These are phyloP conservation scores for Styela plicata DNA, from an alignment of 23 tunicate genomes.

Conservation along the genomic window DNA sequence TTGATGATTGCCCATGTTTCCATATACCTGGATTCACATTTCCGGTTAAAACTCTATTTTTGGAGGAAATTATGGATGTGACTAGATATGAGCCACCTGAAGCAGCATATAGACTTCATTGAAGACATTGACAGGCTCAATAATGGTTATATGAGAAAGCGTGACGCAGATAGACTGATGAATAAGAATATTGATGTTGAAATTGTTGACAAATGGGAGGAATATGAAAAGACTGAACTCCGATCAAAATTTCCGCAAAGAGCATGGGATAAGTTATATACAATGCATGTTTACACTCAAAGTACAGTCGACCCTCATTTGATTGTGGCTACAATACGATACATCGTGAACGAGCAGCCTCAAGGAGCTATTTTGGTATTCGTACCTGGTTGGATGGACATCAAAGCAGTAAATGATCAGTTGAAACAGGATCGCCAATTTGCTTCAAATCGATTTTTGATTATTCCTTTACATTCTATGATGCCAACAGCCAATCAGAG, in stretches of 20 bases:
- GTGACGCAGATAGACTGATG: neutral
- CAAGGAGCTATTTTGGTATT: constrained; percentile 71
- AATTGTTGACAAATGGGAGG: neutral
- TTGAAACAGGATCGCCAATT: constrained; percentile 37
- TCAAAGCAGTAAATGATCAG: constrained; percentile 43
- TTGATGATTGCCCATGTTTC: constrained; percentile 48
- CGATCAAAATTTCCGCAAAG: constrained; percentile 17
- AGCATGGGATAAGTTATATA: constrained; percentile 32
- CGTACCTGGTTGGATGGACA: constrained; percentile 83
- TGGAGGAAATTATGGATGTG: constrained; percentile 60
- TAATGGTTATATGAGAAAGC: constrained; percentile 1
- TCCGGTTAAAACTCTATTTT: constrained; percentile 43
- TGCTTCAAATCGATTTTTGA: constrained; percentile 38
- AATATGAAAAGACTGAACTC: constrained; percentile 3
- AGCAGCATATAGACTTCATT: constrained; percentile 16
- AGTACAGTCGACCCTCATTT: constrained; percentile 42
- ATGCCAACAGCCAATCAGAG: constrained; percentile 76
- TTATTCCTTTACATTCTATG: constrained; percentile 84
- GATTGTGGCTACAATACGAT: constrained; percentile 45
- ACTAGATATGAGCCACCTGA: constrained; percentile 39
- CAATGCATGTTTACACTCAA: constrained; percentile 68
- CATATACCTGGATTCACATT: constrained; percentile 83
- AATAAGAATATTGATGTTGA: constrained; percentile 9
- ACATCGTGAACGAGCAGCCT: constrained; percentile 24
- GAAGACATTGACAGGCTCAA: neutral